These are phyloP conservation scores for Caenorhabditis brenneri DNA, from an alignment of 1,140 invertebrate genomes.

Conservation along the genomic window DNA sequence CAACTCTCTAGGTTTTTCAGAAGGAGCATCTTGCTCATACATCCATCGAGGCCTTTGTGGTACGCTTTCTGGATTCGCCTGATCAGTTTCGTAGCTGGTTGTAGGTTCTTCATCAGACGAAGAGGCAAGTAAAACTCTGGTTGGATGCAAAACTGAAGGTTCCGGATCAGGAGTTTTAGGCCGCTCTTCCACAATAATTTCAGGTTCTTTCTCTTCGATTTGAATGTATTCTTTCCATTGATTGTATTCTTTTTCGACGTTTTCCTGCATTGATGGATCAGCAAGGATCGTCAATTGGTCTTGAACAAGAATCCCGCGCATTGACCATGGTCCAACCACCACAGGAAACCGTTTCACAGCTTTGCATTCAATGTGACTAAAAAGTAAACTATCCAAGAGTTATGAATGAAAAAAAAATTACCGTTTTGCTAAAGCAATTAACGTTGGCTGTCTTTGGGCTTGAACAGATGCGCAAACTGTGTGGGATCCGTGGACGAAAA, in stretches of 20 bases:
- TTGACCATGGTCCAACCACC: conserved; percentile 41
- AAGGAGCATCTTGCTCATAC: not conserved
- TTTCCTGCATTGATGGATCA: conserved; percentile 1
- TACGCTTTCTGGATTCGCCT: not conserved
- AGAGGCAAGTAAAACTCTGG: not conserved
- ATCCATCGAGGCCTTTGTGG: not conserved
- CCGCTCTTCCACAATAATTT: not conserved
- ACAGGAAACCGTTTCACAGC: not conserved
- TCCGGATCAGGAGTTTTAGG: not conserved
- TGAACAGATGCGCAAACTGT: conserved; percentile 46
- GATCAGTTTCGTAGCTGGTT: conserved; percentile 19
- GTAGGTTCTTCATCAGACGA: conserved; percentile 37
- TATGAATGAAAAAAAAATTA: conserved; percentile 1
- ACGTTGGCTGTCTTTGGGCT: conserved; percentile 51
- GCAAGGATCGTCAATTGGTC: not conserved
- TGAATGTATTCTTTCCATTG: conserved; percentile 43
- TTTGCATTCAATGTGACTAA: conserved; percentile 39
- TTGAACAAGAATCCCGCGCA: conserved; percentile 11
- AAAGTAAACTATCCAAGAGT: not conserved
- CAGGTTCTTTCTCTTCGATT: conserved; percentile 45
- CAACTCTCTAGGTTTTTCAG: conserved; percentile 15
- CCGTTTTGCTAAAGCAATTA: conserved; percentile 35
- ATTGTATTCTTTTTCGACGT: not conserved
- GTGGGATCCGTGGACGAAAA: conserved; percentile 56
- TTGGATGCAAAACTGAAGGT: not conserved